These are phyloP conservation scores for Malurus alboscapulatus DNA, from an alignment of 2,113 vertebrate species.

Conservation along the genomic window DNA sequence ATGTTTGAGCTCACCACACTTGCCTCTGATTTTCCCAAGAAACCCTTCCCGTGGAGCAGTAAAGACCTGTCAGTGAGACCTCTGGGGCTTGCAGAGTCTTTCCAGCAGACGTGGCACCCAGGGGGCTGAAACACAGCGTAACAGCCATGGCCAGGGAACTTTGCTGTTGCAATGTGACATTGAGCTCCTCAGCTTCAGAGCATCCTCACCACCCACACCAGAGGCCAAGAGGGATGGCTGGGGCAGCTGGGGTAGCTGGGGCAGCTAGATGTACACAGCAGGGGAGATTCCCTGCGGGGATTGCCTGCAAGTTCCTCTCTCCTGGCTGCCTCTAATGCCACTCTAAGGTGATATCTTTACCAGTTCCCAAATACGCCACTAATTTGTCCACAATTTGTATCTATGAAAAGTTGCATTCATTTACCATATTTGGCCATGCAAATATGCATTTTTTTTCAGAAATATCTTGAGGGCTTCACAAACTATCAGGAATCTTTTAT, in stretches of 20 bases:
- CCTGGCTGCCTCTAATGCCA: accelerated
- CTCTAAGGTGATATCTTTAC: background rate
- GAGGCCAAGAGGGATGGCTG: background rate
- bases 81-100: background rate
- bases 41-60: background rate
- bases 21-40: background rate
- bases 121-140: accelerated
- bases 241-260: background rate
- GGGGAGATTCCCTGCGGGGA: background rate
- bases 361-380: background rate
- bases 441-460: background rate
- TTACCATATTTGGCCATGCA: background rate
- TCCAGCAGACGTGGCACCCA: background rate
- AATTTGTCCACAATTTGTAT: background rate
- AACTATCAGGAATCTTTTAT: background rate
- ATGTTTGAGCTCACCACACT: background rate
- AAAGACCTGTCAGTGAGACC: background rate
- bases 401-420: background rate
- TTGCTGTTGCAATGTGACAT: background rate
- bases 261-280: background rate
- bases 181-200: background rate
- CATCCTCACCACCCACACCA: background rate
- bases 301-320: background rate
- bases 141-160: background rate
- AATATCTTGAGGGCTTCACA: background rate